Evolutionary conservation across 2,888 invertebrate genomes (phyloP), one percentile per base, ranked within the genome.

Genomic region (Eledona agricola): DNA sequence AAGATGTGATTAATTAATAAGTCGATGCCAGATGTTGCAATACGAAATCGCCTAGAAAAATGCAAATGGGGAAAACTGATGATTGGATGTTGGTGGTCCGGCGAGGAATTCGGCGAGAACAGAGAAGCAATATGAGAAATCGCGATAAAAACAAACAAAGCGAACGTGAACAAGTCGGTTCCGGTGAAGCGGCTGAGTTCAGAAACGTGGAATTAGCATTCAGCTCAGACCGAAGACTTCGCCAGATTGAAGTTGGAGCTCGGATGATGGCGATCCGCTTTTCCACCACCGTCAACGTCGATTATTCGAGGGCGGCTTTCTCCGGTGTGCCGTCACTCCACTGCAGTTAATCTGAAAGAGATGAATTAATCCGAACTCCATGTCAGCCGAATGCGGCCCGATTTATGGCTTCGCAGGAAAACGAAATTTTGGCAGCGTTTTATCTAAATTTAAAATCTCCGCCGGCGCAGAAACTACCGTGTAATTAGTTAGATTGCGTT

Each of bases 371-470:
- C 76, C 74, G 66, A 71, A 75, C 72, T 74, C 70, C 69, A 70
- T 71, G 75, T 75, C 75, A 73, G 74, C 72, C 71, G 67, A 73
- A 72, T 71, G 62, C 66, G 59, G 60, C 46, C 66, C 75, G 74
- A 76, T 76, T 76, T 76, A 76, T 74, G 62, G 72, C 67, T 62
- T n/a, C 62, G 58, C 62, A 70, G 74, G 73, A 74, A 71, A 73
- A 73, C 73, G 73, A 75, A 74, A 76, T 75, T 76, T 76, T 77
- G 77, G 76, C 76, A 75, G 70, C 70, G 73, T 73, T 75, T 75
- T 77, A 76, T 77, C 77, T 76, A 74, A 75, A 76, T 77, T 75
- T 77, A 75, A 76, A 77, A 76, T 76, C 75, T 74, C 70, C 57
- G 70, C 66, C 68, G 69, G 68, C 68, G 62, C 64, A 62, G 67